These are phyloP conservation scores for Hymenochirus boettgeri DNA, from an alignment of 2,113 vertebrate species.

Conservation along the genomic window DNA sequence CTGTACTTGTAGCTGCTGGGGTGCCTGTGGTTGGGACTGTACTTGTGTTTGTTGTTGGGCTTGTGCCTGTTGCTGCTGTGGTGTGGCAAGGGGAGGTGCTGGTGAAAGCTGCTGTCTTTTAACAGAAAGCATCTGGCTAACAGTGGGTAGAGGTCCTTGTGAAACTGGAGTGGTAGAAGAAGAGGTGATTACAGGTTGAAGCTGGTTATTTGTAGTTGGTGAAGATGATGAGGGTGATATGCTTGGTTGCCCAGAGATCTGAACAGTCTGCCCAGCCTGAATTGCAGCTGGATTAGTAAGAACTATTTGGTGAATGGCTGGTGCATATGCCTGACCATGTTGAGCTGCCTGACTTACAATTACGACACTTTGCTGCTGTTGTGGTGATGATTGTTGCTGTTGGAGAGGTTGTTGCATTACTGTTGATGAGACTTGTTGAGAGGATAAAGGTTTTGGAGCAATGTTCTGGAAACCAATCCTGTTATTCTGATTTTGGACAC, in stretches of 20 bases:
- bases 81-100: constrained; percentile 57
- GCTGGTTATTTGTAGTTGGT: constrained; percentile 64
- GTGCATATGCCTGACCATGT: constrained; percentile 81
- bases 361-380: constrained; percentile 80
- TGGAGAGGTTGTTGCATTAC: constrained; percentile 67
- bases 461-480: constrained; percentile 96
- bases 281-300: constrained; percentile 85
- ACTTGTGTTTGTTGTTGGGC: constrained; percentile 52
- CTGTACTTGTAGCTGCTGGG: constrained; percentile 65
- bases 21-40: constrained; percentile 67
- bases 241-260: constrained; percentile 79
- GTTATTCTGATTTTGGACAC: constrained; percentile 76
- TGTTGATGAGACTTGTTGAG: constrained; percentile 68
- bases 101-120: constrained; percentile 74
- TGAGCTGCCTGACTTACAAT: constrained; percentile 86
- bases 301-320: constrained; percentile 97
- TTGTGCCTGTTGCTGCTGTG: constrained; percentile 64
- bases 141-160: constrained; percentile 80
- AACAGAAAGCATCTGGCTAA: constrained; percentile 88
- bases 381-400: constrained; percentile 61
- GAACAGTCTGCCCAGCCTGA: constrained; percentile 78
- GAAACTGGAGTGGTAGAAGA: constrained; percentile 69
- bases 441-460: constrained; percentile 86
- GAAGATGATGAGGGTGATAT: constrained; percentile 74
- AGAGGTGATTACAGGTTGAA: constrained; percentile 66